phyloP scores from a whole-genome alignment of 2,888 invertebrate species.

The Sisyra nigra region DNA sequence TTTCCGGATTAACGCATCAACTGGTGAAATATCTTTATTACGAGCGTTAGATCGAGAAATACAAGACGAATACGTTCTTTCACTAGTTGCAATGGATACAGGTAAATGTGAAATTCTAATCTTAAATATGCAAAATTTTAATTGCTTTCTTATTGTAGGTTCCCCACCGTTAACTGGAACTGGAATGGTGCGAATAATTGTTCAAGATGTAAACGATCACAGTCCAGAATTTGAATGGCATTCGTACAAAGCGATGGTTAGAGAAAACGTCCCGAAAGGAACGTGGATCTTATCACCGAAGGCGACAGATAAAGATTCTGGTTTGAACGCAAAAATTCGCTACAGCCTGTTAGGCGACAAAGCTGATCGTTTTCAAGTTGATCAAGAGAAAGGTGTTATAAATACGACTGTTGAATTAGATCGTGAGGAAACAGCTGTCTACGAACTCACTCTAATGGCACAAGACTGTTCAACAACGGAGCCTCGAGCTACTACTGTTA shows the following conservation, averaged over 20 bases:
- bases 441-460: slow-evolving; percentile 71
- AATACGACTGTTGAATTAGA: slow-evolving; percentile 57
- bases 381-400: slow-evolving; percentile 64
- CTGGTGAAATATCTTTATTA: slow-evolving; percentile 76
- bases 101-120: slow-evolving; percentile 35
- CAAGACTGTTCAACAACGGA: slow-evolving; percentile 79
- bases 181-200: slow-evolving; percentile 74
- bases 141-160: slow-evolving; percentile 39
- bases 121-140: not conserved
- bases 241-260: slow-evolving; percentile 58
- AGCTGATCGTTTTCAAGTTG: slow-evolving; percentile 63
- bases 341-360: slow-evolving; percentile 73
- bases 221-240: slow-evolving; percentile 74
- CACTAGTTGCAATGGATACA: slow-evolving; percentile 86
- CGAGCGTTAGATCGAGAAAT: slow-evolving; percentile 71
- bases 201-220: slow-evolving; percentile 91
- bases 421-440: slow-evolving; percentile 59
- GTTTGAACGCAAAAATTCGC: slow-evolving; percentile 73
- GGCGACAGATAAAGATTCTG: slow-evolving; percentile 70
- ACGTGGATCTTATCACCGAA: slow-evolving; percentile 60
- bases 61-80: slow-evolving; percentile 68
- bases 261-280: slow-evolving; percentile 68
- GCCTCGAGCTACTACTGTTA: slow-evolving; percentile 66
- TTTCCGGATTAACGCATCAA: slow-evolving; percentile 82
- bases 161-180: slow-evolving; percentile 86